These are phyloP conservation scores for Meloidogyne exigua DNA, from an alignment of 1,140 invertebrate genomes.

Conservation along the genomic window DNA sequence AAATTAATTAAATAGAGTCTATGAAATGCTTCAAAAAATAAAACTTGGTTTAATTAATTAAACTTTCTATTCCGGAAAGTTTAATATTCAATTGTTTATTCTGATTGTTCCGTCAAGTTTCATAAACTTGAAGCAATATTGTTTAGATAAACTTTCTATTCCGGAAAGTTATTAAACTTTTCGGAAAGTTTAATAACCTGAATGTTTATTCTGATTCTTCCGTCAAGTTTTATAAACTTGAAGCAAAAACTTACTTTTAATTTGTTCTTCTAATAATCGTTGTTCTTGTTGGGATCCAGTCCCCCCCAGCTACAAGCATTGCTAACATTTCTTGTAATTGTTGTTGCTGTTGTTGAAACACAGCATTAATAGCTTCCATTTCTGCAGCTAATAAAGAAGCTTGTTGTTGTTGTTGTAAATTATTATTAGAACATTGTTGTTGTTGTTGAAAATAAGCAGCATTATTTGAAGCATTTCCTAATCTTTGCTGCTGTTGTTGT, in stretches of 20 bases:
- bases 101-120: too few species aligned
- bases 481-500: neutral
- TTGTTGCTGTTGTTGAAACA: neutral
- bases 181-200: too few species aligned
- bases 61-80: too few species aligned
- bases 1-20: too few species aligned
- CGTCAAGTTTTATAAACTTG: too few species aligned
- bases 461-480: slow-evolving; percentile 12
- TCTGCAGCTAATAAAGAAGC: neutral
- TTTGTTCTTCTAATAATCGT: slow-evolving; percentile 4
- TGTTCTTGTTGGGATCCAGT: slow-evolving; percentile 16
- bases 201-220: too few species aligned
- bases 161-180: too few species aligned
- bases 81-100: too few species aligned
- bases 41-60: too few species aligned
- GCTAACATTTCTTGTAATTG: slow-evolving; percentile 1
- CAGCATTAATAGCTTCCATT: slow-evolving; percentile 8
- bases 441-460: neutral
- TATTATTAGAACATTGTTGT: neutral
- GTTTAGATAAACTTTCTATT: too few species aligned
- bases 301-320: neutral
- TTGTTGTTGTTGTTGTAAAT: slow-evolving; percentile 25
- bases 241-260: neutral
- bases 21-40: too few species aligned
- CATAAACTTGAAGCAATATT: too few species aligned